Evolutionary conservation across 2,113 vertebrate genomes (phyloP), one percentile per base, ranked within the genome.

Genomic region (Rhinoptilus africanus): DNA sequence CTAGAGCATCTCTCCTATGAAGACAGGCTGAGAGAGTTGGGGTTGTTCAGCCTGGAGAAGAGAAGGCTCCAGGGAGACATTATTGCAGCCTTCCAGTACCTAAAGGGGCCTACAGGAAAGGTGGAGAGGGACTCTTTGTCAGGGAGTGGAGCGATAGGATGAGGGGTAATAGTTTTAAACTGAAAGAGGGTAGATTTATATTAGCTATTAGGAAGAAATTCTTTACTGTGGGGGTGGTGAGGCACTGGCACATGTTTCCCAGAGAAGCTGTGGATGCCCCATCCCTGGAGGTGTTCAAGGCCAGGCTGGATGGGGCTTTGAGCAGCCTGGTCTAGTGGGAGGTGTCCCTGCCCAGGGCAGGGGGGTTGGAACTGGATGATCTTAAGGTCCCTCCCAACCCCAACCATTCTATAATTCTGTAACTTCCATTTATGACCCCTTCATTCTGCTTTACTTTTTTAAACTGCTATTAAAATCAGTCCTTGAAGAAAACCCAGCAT

Each of bases 381-480:
- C 17, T 32, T 54, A 54, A 54, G 17, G 28, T 54, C 10, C 53
- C 30, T 56, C 32, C 17, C 17, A 56, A 32, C 10, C 30, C 30
- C 12, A 56, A 56, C 53, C 53, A 56, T 56, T 32, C 30, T 54
- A 10, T 64, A 41, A 30, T 41, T 51, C 50, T 62, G 7, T 64
- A 64, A 30, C 37, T 64, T 96, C 62, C 23, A 78, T 91, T 95
- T 93, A 91, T 93, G 94, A 97, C 68, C 83, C 91, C 60, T 94
- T 79, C 88, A 94, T 95, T 66, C 78, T 91, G 84, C 79, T 62
- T 95, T 97, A 84, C 50, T 73, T 92, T 83, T 94, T 80, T 39
- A 85, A 91, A 86, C 84, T 92, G 50, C 67, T 37, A 95, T 88
- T 95, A 96, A 85, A 89, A 87, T 67, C 66, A 73, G 66, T 72